These are phyloP conservation scores for Telmatherina bonti DNA, from an alignment of 2,797 vertebrate genomes.

Conservation along the genomic window DNA sequence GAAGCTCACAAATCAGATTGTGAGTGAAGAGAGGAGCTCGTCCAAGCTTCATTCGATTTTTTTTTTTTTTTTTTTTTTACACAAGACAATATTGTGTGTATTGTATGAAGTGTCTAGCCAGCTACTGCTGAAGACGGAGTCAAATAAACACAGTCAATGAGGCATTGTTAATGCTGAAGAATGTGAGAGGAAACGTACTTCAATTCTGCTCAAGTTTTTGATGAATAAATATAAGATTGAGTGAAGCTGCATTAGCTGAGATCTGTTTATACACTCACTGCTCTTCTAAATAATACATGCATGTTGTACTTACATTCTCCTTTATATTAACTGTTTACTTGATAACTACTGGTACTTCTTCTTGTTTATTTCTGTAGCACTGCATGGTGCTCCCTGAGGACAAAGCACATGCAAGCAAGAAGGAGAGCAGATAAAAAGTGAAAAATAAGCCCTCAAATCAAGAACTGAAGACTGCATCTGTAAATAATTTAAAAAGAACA, in stretches of 20 bases:
- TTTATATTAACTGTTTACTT: neutral
- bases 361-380: neutral
- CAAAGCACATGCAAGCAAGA: constrained; percentile 9
- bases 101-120: constrained; percentile 41
- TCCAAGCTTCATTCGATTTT: constrained; percentile 49
- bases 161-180: constrained; percentile 37
- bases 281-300: constrained; percentile 1
- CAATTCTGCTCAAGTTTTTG: constrained; percentile 28
- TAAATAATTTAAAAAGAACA: neutral
- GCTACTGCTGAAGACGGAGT: constrained; percentile 26
- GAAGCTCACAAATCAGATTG: constrained; percentile 39
- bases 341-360: neutral
- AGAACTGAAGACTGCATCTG: neutral
- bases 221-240: constrained; percentile 29
- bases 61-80: constrained; percentile 32
- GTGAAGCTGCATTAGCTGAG: neutral
- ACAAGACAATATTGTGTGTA: constrained; percentile 63
- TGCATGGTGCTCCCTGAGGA: neutral
- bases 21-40: constrained; percentile 42
- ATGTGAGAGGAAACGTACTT: constrained; percentile 37
- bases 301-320: neutral
- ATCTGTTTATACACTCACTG: neutral
- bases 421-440: neutral
- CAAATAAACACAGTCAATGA: constrained; percentile 49
- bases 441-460: neutral